Evolutionary conservation across 1,140 invertebrate genomes (phyloP).

Genomic region (Leptinotarsa texana): DNA sequence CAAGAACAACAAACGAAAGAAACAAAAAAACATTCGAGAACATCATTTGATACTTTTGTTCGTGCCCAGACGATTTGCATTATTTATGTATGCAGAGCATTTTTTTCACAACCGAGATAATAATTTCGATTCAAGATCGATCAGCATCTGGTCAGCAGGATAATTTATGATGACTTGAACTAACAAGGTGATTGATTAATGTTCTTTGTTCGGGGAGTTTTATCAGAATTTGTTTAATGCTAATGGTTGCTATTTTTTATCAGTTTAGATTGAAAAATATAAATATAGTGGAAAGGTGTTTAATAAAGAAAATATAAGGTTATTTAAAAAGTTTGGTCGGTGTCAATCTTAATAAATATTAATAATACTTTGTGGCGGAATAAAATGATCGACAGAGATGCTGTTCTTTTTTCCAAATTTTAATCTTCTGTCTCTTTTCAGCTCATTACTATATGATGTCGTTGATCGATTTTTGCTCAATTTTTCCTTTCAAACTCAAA

Average conservation of each 20-base stretch:
- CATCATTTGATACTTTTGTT: constrained; percentile 24
- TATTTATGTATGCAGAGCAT: constrained; percentile 22
- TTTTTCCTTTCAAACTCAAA: too few relatives aligned
- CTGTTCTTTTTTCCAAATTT: too few relatives aligned
- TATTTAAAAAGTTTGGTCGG: too few relatives aligned
- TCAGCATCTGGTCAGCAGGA: constrained; percentile 8
- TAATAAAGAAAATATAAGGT: too few relatives aligned
- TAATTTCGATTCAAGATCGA: constrained; percentile 10
- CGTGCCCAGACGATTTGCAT: constrained; percentile 21
- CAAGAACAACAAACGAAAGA: not conserved
- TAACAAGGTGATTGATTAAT: constrained; percentile 1
- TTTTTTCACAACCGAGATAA: constrained; percentile 15
- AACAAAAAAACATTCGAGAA: not conserved
- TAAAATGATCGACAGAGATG: too few relatives aligned
- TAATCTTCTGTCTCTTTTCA: too few relatives aligned
- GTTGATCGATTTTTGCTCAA: too few relatives aligned
- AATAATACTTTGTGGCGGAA: too few relatives aligned
- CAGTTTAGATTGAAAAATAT: too few relatives aligned
- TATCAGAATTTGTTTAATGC: not conserved
- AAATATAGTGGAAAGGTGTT: too few relatives aligned
- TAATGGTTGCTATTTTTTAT: not conserved
- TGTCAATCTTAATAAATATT: too few relatives aligned
- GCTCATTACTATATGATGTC: too few relatives aligned
- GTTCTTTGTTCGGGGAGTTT: not conserved
- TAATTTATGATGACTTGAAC: not conserved